A percentile compares a stretch with the other conserved stretches of the same genome.
Evolutionary conservation across 2,797 vertebrate genomes (phyloP).

Genomic region (Premnoplex brunnescens): DNA sequence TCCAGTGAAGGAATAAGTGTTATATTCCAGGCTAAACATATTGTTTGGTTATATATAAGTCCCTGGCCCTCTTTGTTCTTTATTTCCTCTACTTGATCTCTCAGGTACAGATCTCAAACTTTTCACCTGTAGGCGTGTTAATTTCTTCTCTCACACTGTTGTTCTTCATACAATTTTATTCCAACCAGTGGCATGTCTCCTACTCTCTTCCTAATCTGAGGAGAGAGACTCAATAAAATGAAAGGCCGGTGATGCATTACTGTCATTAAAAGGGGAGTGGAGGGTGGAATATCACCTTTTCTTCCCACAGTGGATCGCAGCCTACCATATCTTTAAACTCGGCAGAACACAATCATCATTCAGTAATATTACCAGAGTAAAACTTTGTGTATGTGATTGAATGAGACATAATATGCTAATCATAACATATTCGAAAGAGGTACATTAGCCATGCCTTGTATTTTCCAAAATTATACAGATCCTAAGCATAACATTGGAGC

Average conservation of each 20-base stretch:
- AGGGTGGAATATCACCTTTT: not conserved
- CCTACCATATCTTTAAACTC: not conserved
- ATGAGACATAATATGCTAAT: not conserved
- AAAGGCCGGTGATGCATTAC: not conserved
- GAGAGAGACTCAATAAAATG: not conserved
- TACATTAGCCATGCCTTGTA: not conserved
- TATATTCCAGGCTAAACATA: not conserved
- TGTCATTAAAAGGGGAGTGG: not conserved
- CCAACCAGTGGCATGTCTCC: not conserved
- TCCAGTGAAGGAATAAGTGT: not conserved
- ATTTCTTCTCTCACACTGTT: not conserved
- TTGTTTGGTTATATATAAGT: not conserved
- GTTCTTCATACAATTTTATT: not conserved
- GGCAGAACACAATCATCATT: not conserved
- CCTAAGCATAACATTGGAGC: not conserved
- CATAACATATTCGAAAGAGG: not conserved
- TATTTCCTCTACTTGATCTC: not conserved
- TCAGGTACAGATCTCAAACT: not conserved
- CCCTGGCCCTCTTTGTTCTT: not conserved
- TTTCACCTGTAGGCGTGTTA: not conserved
- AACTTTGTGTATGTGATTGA: not conserved
- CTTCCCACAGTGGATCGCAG: not conserved
- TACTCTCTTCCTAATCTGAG: not conserved
- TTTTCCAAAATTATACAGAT: not conserved
- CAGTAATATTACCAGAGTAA: not conserved